A percentile compares a stretch with the other conserved stretches of the same genome.
phyloP scores from a whole-genome alignment of 2,888 invertebrate genomes.

The Meteorus cinctellus region DNA sequence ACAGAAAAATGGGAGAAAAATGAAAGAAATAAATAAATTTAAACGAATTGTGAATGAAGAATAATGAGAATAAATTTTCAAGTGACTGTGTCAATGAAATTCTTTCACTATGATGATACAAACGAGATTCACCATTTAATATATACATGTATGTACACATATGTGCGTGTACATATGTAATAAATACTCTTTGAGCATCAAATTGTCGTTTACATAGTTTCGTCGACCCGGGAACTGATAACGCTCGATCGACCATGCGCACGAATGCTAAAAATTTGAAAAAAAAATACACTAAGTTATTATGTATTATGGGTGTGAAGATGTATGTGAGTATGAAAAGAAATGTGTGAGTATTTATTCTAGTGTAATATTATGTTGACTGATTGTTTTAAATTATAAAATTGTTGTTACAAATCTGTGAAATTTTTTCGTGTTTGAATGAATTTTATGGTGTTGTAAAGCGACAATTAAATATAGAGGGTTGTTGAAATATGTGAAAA shows the following conservation, averaged over 20 bases:
- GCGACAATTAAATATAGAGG: too few relatives aligned
- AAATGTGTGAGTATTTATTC: background rate
- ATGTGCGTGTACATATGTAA: background rate
- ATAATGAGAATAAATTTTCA: conserved; percentile 6
- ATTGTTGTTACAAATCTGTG: too few relatives aligned
- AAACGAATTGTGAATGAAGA: background rate
- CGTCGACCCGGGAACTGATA: background rate
- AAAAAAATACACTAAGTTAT: background rate
- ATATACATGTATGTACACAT: background rate
- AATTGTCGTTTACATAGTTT: background rate
- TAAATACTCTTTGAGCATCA: background rate
- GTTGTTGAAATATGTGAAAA: too few relatives aligned
- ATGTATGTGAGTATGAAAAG: background rate
- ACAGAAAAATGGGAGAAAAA: background rate
- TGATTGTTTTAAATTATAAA: background rate
- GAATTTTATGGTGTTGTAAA: too few relatives aligned
- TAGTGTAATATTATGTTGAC: background rate
- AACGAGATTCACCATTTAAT: background rate
- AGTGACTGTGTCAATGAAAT: background rate
- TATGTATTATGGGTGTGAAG: background rate
- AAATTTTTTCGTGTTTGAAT: too few relatives aligned
- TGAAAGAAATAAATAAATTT: background rate
- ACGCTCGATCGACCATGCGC: background rate
- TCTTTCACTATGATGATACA: background rate
- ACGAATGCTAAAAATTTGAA: background rate